Percentiles rank a stretch among this genome's conserved stretches.
Conservation (phyloP, 2,888 invertebrate genomes). For the Anthrax anthrax region DNA sequence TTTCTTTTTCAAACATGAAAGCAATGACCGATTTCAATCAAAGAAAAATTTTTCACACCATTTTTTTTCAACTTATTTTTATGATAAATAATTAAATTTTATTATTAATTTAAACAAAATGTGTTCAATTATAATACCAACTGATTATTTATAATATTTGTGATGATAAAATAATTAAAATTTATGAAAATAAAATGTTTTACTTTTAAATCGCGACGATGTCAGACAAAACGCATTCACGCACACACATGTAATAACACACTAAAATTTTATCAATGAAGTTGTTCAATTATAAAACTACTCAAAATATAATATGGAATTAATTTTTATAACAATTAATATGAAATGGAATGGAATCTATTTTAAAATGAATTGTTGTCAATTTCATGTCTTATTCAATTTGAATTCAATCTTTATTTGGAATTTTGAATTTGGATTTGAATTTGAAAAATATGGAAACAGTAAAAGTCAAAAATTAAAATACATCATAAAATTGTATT, state of each 20-base stretch:
- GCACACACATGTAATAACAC: slow-evolving; percentile 24
- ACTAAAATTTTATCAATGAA: neutral
- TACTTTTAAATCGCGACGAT: slow-evolving; percentile 45
- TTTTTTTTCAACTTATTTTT: neutral
- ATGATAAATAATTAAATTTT: neutral
- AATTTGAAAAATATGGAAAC: too few species aligned
- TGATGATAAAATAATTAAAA: slow-evolving; percentile 4
- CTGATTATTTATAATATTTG: slow-evolving; percentile 5
- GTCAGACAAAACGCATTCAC: slow-evolving; percentile 43
- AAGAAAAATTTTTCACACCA: neutral
- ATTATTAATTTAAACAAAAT: slow-evolving; percentile 5
- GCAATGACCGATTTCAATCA: slow-evolving; percentile 6
- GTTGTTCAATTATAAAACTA: too few species aligned
- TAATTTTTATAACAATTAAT: too few species aligned
- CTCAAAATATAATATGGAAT: too few species aligned
- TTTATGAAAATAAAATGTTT: slow-evolving; percentile 17
- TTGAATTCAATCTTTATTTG: too few species aligned
- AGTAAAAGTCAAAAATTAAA: too few species aligned
- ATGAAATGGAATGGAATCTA: too few species aligned
- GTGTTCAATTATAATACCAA: slow-evolving; percentile 9
- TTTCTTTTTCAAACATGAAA: neutral
- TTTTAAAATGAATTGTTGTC: too few species aligned
- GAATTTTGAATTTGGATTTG: too few species aligned
- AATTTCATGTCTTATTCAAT: too few species aligned
- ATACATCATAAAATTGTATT: too few species aligned